Conservation (phyloP, 2,797 vertebrate species). For the Valencia hispanica region DNA sequence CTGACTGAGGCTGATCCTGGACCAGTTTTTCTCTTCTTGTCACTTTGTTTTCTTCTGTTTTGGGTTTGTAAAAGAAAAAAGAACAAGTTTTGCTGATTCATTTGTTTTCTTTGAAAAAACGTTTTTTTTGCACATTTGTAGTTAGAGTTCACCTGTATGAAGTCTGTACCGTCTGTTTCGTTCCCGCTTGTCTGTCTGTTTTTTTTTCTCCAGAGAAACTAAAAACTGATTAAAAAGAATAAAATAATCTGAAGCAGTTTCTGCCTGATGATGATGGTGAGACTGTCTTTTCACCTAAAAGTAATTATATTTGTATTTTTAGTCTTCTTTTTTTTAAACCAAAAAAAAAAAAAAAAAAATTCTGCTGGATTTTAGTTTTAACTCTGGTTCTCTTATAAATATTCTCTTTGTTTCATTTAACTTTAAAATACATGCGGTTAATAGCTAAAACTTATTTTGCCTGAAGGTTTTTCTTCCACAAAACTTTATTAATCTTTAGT, state of each 20-base stretch:
- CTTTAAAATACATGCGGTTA: background rate
- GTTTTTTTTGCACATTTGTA: conserved; percentile 72
- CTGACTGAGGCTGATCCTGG: conserved; percentile 6
- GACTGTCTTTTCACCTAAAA: background rate
- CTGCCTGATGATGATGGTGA: conserved; percentile 27
- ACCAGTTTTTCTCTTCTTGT: conserved; percentile 11
- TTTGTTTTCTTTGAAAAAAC: conserved; percentile 25
- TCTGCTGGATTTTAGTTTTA: background rate
- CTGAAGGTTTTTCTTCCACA: background rate
- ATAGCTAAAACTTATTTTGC: background rate
- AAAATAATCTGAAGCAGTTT: conserved; percentile 48
- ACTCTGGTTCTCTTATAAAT: background rate
- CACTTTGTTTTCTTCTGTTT: conserved; percentile 24
- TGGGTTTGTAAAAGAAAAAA: conserved; percentile 40
- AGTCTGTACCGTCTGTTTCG: conserved; percentile 65
- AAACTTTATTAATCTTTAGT: background rate
- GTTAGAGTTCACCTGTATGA: conserved; percentile 66
- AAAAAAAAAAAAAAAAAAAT: background rate
- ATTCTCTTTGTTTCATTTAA: background rate
- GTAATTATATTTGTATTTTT: background rate
- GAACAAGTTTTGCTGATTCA: conserved; percentile 20
- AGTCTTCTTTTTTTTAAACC: background rate
- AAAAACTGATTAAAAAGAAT: conserved; percentile 75
- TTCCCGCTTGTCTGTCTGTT: conserved; percentile 56
- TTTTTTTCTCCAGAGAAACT: conserved; percentile 63